Evolutionary conservation across 2,113 vertebrate species (phyloP).

Genomic region (Thunnus thynnus): DNA sequence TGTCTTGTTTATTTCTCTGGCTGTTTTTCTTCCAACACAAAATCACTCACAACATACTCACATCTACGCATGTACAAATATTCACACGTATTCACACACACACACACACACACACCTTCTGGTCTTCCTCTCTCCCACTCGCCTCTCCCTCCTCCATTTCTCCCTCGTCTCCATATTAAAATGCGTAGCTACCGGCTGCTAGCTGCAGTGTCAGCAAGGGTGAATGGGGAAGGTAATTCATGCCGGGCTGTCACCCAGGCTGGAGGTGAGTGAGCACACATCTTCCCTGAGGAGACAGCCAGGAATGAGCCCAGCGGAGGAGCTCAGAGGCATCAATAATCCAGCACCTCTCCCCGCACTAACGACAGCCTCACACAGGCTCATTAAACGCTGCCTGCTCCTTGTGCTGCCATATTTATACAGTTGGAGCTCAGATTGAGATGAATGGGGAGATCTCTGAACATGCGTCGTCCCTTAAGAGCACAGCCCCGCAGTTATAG

Average conservation of each 20-base stretch:
- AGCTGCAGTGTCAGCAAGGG: conserved; percentile 79
- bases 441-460: conserved; percentile 28
- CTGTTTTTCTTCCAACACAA: conserved; percentile 17
- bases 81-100: conserved; percentile 7
- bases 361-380: conserved; percentile 38
- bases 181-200: background rate
- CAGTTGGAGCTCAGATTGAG: conserved; percentile 35
- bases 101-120: background rate
- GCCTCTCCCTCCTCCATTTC: conserved; percentile 16
- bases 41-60: conserved; percentile 37
- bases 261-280: conserved; percentile 67
- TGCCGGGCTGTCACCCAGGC: conserved; percentile 69
- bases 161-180: conserved; percentile 59
- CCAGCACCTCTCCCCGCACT: conserved; percentile 42
- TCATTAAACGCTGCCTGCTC: conserved; percentile 58
- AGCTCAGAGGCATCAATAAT: conserved; percentile 72
- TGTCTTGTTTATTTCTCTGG: conserved; percentile 8
- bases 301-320: conserved; percentile 65
- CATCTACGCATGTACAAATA: background rate
- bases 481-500: conserved; percentile 6
- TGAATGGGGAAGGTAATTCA: conserved; percentile 71
- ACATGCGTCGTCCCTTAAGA: background rate
- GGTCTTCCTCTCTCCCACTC: background rate
- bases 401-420: conserved; percentile 42
- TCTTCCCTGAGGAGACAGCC: conserved; percentile 53